Evolutionary conservation across 2,888 invertebrate genomes (phyloP).

Genomic region (Steinernema scapterisci): DNA sequence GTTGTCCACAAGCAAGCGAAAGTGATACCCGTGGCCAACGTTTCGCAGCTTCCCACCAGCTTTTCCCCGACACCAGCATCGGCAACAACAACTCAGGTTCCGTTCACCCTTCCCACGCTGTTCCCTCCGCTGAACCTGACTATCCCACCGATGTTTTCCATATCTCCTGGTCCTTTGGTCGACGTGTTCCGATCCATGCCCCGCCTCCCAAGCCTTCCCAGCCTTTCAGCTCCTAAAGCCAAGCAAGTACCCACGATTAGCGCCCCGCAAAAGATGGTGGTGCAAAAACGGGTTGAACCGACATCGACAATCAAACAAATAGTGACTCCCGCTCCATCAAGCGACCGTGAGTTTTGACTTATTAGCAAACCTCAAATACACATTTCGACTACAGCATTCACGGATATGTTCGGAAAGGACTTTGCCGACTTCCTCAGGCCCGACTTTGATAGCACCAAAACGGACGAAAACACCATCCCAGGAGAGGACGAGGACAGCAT

Average conservation of each 20-base stretch:
- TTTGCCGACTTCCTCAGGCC: conserved; percentile 59
- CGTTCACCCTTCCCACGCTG: conserved; percentile 2
- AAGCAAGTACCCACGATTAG: background rate
- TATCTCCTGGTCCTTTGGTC: background rate
- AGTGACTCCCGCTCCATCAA: background rate
- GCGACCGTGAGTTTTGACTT: background rate
- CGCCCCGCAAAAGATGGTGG: background rate
- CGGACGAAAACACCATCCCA: conserved; percentile 36
- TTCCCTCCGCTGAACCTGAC: conserved; percentile 14
- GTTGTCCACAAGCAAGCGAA: conserved; percentile 22
- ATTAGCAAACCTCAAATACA: background rate
- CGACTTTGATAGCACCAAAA: conserved; percentile 50
- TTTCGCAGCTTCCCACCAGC: background rate
- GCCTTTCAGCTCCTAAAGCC: background rate
- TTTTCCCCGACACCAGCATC: background rate
- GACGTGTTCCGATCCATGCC: conserved; percentile 1
- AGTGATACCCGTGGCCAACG: conserved; percentile 1
- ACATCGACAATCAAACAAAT: background rate
- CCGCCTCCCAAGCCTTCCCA: background rate
- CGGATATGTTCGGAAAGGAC: conserved; percentile 54
- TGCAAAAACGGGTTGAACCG: background rate
- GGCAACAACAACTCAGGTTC: background rate
- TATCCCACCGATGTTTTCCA: conserved; percentile 13
- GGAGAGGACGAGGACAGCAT: background rate
- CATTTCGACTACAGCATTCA: conserved; percentile 47